Evolutionary conservation across 1,140 invertebrate species (phyloP).

Genomic region (Leptonema lineaticorne): DNA sequence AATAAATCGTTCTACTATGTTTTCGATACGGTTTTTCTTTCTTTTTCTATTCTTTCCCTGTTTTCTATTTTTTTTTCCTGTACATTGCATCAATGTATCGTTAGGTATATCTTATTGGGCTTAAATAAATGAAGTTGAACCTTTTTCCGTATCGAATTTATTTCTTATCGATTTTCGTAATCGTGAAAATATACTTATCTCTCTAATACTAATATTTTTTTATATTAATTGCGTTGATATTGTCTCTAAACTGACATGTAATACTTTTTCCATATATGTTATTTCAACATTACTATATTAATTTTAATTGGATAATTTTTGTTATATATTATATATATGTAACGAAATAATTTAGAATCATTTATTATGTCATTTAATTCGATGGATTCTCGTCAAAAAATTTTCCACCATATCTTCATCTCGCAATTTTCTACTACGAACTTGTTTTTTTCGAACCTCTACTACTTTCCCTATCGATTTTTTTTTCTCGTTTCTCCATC

Average conservation of each 20-base stretch:
- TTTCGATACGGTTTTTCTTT: too few relatives aligned
- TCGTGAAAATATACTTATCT: background rate
- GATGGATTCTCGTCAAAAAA: constrained; percentile 18
- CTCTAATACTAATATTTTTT: background rate
- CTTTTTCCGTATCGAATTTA: background rate
- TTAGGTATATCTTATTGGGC: background rate
- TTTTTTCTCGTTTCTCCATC: constrained; percentile 8
- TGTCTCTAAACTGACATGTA: too few relatives aligned
- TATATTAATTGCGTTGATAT: too few relatives aligned
- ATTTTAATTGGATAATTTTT: too few relatives aligned
- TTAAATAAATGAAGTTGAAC: constrained; percentile 1
- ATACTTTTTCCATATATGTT: too few relatives aligned
- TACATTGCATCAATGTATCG: background rate
- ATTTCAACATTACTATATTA: too few relatives aligned
- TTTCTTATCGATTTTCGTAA: background rate
- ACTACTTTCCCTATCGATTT: background rate
- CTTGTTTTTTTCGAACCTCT: too few relatives aligned
- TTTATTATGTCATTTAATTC: constrained; percentile 33
- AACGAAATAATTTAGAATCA: too few relatives aligned
- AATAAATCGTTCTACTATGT: too few relatives aligned
- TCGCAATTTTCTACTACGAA: background rate
- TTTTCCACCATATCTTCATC: background rate
- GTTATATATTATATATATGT: too few relatives aligned
- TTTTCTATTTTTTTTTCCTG: background rate
- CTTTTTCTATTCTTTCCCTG: background rate